A percentile compares a stretch with the other conserved stretches of the same genome.
phyloP scores from a whole-genome alignment of 2,113 vertebrate genomes.

The Siniperca knerii region DNA sequence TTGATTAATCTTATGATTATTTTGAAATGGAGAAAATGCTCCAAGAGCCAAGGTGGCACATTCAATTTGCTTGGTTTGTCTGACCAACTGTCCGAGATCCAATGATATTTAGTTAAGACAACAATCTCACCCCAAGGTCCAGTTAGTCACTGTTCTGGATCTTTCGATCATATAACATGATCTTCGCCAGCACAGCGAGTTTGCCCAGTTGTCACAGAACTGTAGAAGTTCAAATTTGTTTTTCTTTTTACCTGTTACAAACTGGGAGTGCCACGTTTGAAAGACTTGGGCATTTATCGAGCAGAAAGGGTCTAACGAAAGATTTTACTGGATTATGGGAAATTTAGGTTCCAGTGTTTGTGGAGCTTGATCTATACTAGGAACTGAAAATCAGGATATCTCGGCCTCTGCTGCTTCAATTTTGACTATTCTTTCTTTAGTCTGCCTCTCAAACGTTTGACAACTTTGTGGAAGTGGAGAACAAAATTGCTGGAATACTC shows the following conservation, averaged over 20 bases:
- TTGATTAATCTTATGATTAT: background rate
- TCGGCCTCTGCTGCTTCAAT: too few species aligned
- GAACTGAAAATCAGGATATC: too few species aligned
- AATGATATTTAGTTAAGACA: background rate
- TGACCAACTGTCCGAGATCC: background rate
- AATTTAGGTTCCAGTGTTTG: background rate
- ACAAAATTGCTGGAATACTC: too few species aligned
- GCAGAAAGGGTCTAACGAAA: background rate
- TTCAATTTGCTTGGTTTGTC: background rate
- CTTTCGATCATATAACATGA: background rate
- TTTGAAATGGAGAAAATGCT: background rate
- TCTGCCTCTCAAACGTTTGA: too few species aligned
- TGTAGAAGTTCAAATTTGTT: background rate
- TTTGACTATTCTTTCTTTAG: too few species aligned
- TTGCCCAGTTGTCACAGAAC: background rate
- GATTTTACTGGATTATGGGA: background rate
- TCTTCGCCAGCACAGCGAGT: background rate
- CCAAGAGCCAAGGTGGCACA: background rate
- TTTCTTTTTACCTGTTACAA: background rate
- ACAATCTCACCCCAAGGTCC: background rate
- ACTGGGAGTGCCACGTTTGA: too few species aligned
- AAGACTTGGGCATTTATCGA: background rate
- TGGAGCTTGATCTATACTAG: background rate
- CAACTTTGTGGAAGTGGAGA: too few species aligned
- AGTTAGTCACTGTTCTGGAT: background rate